Conservation (phyloP, 2,113 vertebrate genomes). For the Tyto alba region DNA sequence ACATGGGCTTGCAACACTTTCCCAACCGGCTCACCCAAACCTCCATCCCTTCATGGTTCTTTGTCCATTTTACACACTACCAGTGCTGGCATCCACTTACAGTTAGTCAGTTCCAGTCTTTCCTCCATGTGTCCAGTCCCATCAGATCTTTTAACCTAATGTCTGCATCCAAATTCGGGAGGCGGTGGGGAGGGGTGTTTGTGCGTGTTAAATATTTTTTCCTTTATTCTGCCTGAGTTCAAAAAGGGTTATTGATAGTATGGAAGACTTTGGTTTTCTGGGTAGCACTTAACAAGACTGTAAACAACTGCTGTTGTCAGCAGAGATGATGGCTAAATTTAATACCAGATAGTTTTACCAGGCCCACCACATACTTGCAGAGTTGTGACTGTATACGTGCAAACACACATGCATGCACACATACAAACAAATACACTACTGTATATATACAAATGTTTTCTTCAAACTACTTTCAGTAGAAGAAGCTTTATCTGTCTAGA, state of each 20-base stretch:
- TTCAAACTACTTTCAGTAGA: not conserved
- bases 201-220: not conserved
- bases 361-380: not conserved
- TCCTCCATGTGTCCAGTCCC: not conserved
- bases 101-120: not conserved
- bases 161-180: not conserved
- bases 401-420: not conserved
- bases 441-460: not conserved
- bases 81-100: not conserved
- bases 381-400: not conserved
- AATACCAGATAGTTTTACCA: not conserved
- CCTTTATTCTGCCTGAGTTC: not conserved
- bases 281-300: not conserved
- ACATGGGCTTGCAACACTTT: not conserved
- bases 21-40: not conserved
- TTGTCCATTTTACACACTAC: not conserved
- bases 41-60: not conserved
- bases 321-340: not conserved
- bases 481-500: conserved; percentile 16
- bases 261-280: not conserved
- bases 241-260: not conserved
- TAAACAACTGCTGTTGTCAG: not conserved
- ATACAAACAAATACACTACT: not conserved
- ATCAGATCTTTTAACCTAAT: not conserved
- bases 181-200: no score